Evolutionary conservation across 2,113 vertebrate species (phyloP).

Genomic region (Atrichornis clamosus): DNA sequence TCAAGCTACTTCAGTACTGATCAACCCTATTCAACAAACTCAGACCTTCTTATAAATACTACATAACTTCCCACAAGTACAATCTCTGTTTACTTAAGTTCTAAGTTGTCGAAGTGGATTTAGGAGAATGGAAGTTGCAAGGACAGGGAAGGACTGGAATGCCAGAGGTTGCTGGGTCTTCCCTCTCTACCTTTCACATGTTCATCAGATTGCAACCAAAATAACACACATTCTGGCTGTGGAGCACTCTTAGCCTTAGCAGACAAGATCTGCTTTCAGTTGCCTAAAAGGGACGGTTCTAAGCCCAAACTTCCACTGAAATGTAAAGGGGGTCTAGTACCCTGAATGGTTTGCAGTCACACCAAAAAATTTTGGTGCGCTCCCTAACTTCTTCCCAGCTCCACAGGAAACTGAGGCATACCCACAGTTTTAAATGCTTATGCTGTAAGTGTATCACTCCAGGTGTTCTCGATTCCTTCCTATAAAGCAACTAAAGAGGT

Average conservation of each 20-base stretch:
- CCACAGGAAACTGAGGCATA: background rate
- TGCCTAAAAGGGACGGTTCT: background rate
- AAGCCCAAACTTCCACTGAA: background rate
- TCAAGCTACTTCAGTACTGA: background rate
- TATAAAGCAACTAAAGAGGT: background rate
- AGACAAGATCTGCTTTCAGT: background rate
- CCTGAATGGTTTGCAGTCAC: background rate
- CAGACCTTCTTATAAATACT: background rate
- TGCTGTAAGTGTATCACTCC: background rate
- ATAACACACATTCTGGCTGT: background rate
- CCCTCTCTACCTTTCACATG: background rate
- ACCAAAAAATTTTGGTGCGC: accelerated
- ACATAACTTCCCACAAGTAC: background rate
- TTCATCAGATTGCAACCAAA: background rate
- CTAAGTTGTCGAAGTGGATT: background rate
- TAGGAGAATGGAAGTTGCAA: background rate
- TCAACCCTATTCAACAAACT: background rate
- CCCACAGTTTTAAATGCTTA: background rate
- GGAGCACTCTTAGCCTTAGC: background rate
- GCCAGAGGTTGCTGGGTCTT: background rate
- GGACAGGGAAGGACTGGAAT: background rate
- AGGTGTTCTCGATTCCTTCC: background rate
- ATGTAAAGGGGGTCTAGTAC: background rate
- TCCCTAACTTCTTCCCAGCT: background rate
- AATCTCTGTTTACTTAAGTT: slow-evolving; percentile 7